Evolutionary conservation across 2,797 vertebrate genomes (phyloP), one percentile per base, ranked within the genome.

Genomic region (Diplodus puntazzo): DNA sequence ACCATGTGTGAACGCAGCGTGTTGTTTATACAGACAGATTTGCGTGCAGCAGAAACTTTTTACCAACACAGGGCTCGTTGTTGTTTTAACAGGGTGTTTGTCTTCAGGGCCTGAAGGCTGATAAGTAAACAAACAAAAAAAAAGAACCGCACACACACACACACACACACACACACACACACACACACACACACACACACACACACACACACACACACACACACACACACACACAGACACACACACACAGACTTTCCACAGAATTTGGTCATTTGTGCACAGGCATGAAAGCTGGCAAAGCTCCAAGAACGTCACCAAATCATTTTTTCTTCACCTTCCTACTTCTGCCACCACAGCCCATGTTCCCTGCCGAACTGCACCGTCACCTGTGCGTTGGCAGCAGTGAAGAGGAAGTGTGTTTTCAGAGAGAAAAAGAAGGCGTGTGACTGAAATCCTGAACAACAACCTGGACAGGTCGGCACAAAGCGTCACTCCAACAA

Each of bases 391-490:
- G 45, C 4, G 42, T n/a, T 27, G 23, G 65, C 34, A 74, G 57
- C 8, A 3, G 25, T 27, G 13, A 52, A 58, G 58, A 54, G 14
- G 50, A 30, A 49, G 16, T 70, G 46, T 27, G 52, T 20, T 11
- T 73, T 58, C 23, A 27, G 21, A 70, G 70, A 2, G 4, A 23
- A 25, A 25, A 10, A 34, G 64, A 20, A 52, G 30, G 42, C 13
- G 53, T 66, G 23, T 49, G 6, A 48, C 6, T 39, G 12, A 66
- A 45, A 23, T 34, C 34, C 21, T 18, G 3, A 52, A 39, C 58
- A 52, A 45, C 64, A 63, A 50, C 23, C 46, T 23, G 48, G 30
- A 62, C 62, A 76, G 7, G 39, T 74, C 23, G 57, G 14, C 61
- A 58, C 64, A 74, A 43, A 70, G 18, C 48, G 55, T 66, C 65